Percentiles rank a stretch among this genome's conserved stretches.
These are phyloP conservation scores for Mamestra brassicae DNA, from an alignment of 2,888 invertebrate species.

Conservation along the genomic window DNA sequence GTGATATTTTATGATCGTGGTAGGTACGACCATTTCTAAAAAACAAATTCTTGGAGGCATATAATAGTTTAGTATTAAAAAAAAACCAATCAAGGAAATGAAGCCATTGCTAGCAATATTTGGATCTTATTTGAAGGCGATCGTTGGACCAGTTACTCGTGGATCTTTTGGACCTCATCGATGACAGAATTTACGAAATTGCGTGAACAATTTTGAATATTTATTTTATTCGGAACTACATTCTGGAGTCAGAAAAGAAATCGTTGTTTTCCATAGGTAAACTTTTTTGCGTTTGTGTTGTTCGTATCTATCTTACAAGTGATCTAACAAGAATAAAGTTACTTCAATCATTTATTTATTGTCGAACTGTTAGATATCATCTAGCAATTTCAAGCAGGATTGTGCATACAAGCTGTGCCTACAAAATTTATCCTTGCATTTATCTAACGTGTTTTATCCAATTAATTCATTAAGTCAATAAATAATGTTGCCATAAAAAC, in stretches of 20 bases:
- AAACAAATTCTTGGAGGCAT: conserved; percentile 1
- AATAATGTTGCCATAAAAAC: conserved; percentile 58
- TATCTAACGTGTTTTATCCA: conserved; percentile 44
- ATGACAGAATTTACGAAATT: not conserved
- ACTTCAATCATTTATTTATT: not conserved
- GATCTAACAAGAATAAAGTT: not conserved
- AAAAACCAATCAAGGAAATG: not conserved
- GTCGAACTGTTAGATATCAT: not conserved
- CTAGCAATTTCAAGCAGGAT: conserved; percentile 6
- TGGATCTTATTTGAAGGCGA: not conserved
- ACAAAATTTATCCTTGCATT: conserved; percentile 27
- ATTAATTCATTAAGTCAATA: conserved; percentile 60
- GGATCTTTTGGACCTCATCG: not conserved
- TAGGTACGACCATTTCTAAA: not conserved
- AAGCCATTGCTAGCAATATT: not conserved
- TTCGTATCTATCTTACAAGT: too few species aligned
- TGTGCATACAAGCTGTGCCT: not conserved
- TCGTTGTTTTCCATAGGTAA: not conserved
- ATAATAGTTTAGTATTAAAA: not conserved
- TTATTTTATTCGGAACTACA: not conserved
- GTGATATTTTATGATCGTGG: conserved; percentile 54
- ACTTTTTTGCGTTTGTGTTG: not conserved
- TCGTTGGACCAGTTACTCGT: not conserved
- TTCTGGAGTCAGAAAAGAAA: not conserved
- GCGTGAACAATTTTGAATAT: not conserved